Evolutionary conservation across 2,888 invertebrate genomes (phyloP).

Genomic region (Nineta flava): DNA sequence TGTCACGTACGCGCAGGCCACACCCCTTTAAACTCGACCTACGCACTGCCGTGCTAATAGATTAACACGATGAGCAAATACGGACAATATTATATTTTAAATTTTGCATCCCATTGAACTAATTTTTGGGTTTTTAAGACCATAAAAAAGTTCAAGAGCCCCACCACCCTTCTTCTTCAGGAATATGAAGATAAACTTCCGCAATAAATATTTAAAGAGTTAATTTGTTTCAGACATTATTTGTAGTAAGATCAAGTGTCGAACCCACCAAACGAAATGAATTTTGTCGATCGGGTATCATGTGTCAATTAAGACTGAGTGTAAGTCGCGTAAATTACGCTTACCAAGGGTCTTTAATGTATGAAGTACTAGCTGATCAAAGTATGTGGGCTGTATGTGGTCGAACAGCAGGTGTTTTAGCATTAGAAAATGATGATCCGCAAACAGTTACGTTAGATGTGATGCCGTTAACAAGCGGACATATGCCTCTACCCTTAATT

Average conservation of each 20-base stretch:
- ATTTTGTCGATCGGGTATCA: conserved; percentile 75
- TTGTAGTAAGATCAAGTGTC: conserved; percentile 59
- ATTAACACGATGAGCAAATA: no score
- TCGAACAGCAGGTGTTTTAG: conserved; percentile 61
- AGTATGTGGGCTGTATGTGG: conserved; percentile 89
- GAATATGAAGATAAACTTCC: no score
- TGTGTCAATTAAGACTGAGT: conserved; percentile 66
- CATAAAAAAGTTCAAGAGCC: no score
- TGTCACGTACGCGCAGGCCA: no score
- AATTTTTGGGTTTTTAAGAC: no score
- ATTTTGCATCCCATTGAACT: no score
- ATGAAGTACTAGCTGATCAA: conserved; percentile 84
- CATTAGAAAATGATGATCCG: conserved; percentile 44
- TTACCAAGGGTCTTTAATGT: conserved; percentile 55
- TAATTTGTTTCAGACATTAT: conserved; percentile 51
- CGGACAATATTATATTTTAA: no score
- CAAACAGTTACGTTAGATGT: conserved; percentile 73
- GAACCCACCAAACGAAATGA: conserved; percentile 68
- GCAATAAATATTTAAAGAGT: no score
- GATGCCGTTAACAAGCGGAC: conserved; percentile 85
- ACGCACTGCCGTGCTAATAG: no score
- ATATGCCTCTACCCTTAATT: conserved; percentile 74
- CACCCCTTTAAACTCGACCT: no score
- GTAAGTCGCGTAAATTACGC: conserved; percentile 31
- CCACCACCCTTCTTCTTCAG: no score